phyloP scores from a whole-genome alignment of 1,140 invertebrate genomes.

The Metaphire vulgaris region DNA sequence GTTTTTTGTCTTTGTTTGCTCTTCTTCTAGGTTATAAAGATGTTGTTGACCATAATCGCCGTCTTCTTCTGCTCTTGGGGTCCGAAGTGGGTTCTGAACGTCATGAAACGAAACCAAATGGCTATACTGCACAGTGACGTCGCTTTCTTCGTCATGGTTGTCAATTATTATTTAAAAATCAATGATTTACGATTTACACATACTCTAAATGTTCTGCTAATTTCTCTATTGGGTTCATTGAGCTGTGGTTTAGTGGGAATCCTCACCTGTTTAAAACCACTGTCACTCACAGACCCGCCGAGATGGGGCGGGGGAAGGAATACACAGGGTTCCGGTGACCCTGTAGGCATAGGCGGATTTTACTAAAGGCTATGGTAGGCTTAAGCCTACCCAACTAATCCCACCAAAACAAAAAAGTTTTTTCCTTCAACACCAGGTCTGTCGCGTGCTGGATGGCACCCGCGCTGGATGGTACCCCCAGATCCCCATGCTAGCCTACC shows the following conservation, averaged over 20 bases:
- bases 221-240: not conserved
- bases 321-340: no score
- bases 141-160: constrained; percentile 17
- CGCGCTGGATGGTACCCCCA: no score
- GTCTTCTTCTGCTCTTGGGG: constrained; percentile 57
- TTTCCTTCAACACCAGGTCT: no score
- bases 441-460: no score
- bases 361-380: no score
- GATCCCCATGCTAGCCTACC: no score
- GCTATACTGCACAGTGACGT: constrained; percentile 32
- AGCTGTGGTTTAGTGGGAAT: not conserved
- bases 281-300: not conserved
- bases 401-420: no score
- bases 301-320: not conserved
- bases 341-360: no score
- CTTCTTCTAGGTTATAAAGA: constrained; percentile 53
- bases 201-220: not conserved
- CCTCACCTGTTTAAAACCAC: no score
- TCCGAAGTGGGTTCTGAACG: constrained; percentile 52
- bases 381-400: no score
- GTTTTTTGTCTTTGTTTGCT: no score
- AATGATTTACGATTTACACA: not conserved
- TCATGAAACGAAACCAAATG: constrained; percentile 34
- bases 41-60: constrained; percentile 54
- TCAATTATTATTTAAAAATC: not conserved